Base-by-base conservation (phyloP, 2,888 invertebrate genomes). In the Vannuccia rotundouncinata region DNA sequence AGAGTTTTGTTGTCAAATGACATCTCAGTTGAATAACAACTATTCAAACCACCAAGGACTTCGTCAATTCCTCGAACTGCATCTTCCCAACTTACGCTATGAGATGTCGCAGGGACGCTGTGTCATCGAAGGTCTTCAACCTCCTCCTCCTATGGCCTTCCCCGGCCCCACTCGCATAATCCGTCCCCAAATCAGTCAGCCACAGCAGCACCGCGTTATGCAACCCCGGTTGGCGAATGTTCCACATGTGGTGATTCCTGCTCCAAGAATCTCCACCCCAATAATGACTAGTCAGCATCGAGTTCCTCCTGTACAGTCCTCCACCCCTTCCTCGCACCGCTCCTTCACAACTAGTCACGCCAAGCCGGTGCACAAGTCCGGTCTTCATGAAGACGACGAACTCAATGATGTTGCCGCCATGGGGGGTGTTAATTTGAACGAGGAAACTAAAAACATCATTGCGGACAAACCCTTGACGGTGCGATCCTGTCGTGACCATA, bases 361-460 rank as follows among this genome's bases (percentile, higher is more conserved):
- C 17, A 17, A 17, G 5, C 5, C 45, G 17, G 45, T 17, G 17
- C 10, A 5, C 45, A 45, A 45, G 45, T 10, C 45, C 17, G 10
- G 45, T 10, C 17, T 45, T 10, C 45, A 45, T 17, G 94, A 94
- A 73, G 95, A 95, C 85, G 96, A 96, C 87, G 96, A 98, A 88
- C 95, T 97, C 85, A 98, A 97, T 86, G 97, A 98, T 89, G 97
- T 98, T 17, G 96, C 97, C 31, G 95, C 97, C 10, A 97, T 98
- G 97, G 97, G 97, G 82, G 97, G 97, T 78, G 97, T 98, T 80
- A 98, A 98, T 89, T 90, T 98, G 85, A 93, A 94, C 0, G 97
- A 98, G 89, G 97, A 98, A 89, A 93, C 94, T 59, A 95, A 95
- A 88, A 92, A 94, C 88, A 97, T 97, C 85, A 90, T 97, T 82